These are phyloP conservation scores for Mycteria americana DNA, from an alignment of 2,797 vertebrate genomes.

Conservation along the genomic window DNA sequence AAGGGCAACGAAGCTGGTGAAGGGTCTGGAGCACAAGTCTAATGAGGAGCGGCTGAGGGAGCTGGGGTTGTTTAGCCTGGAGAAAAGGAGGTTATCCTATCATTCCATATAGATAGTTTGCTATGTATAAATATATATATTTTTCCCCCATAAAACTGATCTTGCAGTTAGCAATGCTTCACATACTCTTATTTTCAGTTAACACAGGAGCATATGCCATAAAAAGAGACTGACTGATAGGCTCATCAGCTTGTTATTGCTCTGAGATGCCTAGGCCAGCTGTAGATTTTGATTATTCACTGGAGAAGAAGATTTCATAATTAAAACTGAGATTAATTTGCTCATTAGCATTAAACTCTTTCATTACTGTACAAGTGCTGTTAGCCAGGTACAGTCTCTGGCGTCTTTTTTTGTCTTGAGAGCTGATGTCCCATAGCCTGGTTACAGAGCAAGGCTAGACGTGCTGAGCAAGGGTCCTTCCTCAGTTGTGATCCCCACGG, in stretches of 20 bases:
- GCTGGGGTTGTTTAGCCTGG: no score
- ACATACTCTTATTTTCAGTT: not conserved
- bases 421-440: not conserved
- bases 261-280: not conserved
- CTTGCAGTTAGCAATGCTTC: not conserved
- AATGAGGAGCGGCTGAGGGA: no score
- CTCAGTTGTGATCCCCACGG: not conserved
- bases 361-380: not conserved
- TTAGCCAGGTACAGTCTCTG: not conserved
- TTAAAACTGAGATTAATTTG: not conserved
- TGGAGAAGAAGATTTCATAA: not conserved
- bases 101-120: not conserved
- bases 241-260: not conserved
- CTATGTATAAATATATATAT: not conserved
- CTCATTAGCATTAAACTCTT: not conserved
- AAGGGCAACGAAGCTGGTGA: no score
- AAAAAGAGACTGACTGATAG: not conserved
- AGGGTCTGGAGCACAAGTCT: no score
- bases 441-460: not conserved
- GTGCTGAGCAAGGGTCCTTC: not conserved
- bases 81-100: no score
- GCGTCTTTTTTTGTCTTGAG: not conserved
- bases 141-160: not conserved
- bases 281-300: not conserved
- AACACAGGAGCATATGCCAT: not conserved